Conservation (phyloP, 2,888 invertebrate genomes). For the Tiliacea citrago region DNA sequence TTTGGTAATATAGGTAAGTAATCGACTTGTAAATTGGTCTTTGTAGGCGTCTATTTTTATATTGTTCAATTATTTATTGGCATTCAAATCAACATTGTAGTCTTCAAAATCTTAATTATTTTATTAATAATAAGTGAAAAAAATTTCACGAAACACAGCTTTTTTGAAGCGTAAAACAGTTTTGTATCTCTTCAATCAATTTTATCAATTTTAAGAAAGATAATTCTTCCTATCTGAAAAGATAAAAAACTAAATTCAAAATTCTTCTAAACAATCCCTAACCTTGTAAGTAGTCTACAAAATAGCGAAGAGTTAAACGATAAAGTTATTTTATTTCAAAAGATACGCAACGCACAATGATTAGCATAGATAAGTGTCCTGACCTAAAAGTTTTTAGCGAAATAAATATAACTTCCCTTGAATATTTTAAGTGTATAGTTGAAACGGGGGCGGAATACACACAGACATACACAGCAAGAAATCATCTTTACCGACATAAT, state of each 20-base stretch:
- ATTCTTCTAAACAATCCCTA: neutral
- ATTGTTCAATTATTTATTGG: neutral
- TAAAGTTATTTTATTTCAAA: slow-evolving; percentile 33
- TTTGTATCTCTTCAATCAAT: neutral
- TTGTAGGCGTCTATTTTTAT: neutral
- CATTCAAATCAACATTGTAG: neutral
- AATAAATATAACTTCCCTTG: slow-evolving; percentile 13
- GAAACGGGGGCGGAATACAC: neutral
- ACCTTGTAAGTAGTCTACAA: neutral
- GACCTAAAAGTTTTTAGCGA: slow-evolving; percentile 29
- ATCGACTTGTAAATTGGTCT: slow-evolving; percentile 23
- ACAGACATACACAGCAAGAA: neutral
- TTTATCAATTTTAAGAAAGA: neutral
- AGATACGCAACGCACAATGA: slow-evolving; percentile 34
- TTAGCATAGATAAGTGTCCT: slow-evolving; percentile 27
- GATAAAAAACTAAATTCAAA: neutral
- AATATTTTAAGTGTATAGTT: slow-evolving; percentile 14
- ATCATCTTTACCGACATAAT: too few relatives aligned
- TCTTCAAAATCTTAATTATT: neutral
- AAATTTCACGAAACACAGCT: neutral
- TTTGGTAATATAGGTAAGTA: neutral
- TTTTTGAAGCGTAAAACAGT: neutral
- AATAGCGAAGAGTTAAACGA: neutral
- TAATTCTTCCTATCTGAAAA: neutral
- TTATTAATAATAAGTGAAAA: too few relatives aligned